These are phyloP conservation scores for Troglohyphantes excavatus DNA, from an alignment of 2,888 invertebrate species.

Conservation along the genomic window DNA sequence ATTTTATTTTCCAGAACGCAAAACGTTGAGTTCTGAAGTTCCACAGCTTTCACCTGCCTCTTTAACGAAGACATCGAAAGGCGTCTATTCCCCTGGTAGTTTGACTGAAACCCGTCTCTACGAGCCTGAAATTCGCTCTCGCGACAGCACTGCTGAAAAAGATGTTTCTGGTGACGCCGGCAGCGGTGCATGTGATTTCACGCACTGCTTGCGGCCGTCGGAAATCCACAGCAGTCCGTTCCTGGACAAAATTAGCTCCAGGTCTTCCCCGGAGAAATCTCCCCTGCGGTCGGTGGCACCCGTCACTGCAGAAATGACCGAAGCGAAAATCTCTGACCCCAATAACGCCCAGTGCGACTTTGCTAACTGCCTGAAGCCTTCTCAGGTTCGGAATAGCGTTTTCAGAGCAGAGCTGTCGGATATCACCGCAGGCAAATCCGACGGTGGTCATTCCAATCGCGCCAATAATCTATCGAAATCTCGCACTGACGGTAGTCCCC, in stretches of 20 bases:
- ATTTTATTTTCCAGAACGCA: slow-evolving; percentile 65
- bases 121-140: background rate
- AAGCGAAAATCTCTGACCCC: background rate
- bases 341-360: slow-evolving; percentile 57
- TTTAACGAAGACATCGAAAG: background rate
- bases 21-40: slow-evolving; percentile 1
- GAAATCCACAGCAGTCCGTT: slow-evolving; percentile 69
- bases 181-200: slow-evolving; percentile 50
- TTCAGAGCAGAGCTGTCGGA: slow-evolving; percentile 61
- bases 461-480: slow-evolving; percentile 35
- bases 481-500: slow-evolving; percentile 37
- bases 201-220: slow-evolving; percentile 61
- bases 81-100: background rate
- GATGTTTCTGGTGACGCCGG: background rate
- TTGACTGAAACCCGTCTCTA: background rate
- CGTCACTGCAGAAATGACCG: background rate
- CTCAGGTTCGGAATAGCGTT: slow-evolving; percentile 64
- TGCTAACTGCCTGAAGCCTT: slow-evolving; percentile 64
- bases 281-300: background rate
- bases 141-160: background rate
- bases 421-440: slow-evolving; percentile 49
- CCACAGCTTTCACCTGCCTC: background rate
- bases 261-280: background rate
- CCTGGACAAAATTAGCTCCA: slow-evolving; percentile 41
- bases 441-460: background rate